Conservation (phyloP, 2,888 invertebrate species). For the Aspidiotus rigidus region DNA sequence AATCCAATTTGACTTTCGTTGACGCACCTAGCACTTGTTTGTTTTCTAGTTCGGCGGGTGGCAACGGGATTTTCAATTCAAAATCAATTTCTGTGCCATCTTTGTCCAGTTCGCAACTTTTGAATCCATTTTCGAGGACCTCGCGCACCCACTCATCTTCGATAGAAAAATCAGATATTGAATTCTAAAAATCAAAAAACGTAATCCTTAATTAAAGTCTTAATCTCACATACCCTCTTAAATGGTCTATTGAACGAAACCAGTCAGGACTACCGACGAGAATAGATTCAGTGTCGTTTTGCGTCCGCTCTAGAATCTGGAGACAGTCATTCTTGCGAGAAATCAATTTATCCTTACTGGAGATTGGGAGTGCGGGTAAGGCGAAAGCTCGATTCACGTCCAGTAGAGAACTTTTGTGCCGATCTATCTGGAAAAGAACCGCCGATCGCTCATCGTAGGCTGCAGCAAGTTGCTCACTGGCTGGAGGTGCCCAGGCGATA, state of each 20-base stretch:
- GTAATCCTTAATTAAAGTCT: background rate
- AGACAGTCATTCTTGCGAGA: constrained; percentile 40
- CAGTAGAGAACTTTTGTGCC: constrained; percentile 54
- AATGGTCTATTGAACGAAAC: background rate
- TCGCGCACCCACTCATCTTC: background rate
- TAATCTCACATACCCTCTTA: background rate
- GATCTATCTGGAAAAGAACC: constrained; percentile 51
- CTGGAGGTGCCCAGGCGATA: constrained; percentile 51
- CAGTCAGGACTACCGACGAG: background rate
- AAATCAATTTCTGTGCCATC: background rate
- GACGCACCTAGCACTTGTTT: background rate
- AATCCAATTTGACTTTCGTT: background rate
- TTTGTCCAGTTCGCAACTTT: background rate
- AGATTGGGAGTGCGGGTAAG: constrained; percentile 34
- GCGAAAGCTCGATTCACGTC: constrained; percentile 55
- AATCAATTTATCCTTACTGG: constrained; percentile 52
- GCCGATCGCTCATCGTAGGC: constrained; percentile 63
- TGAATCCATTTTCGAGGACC: background rate
- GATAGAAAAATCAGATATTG: background rate
- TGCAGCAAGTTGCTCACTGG: constrained; percentile 51
- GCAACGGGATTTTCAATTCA: background rate
- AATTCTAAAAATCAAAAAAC: background rate
- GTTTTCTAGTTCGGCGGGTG: background rate
- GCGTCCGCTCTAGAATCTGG: background rate
- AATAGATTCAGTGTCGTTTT: background rate